Conservation (phyloP, 2,888 invertebrate species). For the Gnatocerus cornutus region DNA sequence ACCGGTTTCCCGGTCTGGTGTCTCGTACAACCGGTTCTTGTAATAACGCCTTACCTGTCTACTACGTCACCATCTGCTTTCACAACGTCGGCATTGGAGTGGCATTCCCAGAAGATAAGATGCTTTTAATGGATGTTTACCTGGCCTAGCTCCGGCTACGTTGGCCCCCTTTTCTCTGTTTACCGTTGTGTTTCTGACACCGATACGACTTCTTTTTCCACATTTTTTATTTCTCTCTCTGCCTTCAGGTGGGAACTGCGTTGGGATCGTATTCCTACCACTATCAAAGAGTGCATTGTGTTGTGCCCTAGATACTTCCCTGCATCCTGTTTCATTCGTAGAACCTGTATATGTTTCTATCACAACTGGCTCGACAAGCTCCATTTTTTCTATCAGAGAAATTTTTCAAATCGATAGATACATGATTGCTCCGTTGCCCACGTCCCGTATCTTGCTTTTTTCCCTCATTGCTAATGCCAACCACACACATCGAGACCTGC, state of each 20-base stretch:
- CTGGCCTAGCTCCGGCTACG: constrained; percentile 46
- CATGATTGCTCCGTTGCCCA: constrained; percentile 1
- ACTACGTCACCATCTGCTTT: constrained; percentile 56
- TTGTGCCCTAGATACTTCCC: constrained; percentile 9
- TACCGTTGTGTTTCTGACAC: constrained; percentile 55
- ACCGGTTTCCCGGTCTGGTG: constrained; percentile 55
- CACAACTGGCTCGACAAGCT: constrained; percentile 5
- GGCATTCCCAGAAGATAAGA: constrained; percentile 48
- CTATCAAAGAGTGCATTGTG: constrained; percentile 5
- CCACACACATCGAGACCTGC: constrained; percentile 32
- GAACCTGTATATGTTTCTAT: constrained; percentile 8
- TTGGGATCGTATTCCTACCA: constrained; percentile 8
- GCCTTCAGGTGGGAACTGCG: constrained; percentile 43
- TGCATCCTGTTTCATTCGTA: constrained; percentile 5
- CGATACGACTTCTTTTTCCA: constrained; percentile 39
- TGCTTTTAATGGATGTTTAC: constrained; percentile 51
- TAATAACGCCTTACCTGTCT: constrained; percentile 54
- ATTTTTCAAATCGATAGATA: constrained; percentile 13
- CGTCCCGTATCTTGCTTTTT: constrained; percentile 1
- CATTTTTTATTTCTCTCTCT: constrained; percentile 40
- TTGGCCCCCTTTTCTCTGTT: constrained; percentile 57
- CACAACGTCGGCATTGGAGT: constrained; percentile 46
- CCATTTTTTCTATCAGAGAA: background rate
- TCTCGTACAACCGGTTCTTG: constrained; percentile 56
- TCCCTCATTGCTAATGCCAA: constrained; percentile 1